These are phyloP conservation scores for Strigops habroptila DNA, from an alignment of 2,113 vertebrate genomes.

Conservation along the genomic window DNA sequence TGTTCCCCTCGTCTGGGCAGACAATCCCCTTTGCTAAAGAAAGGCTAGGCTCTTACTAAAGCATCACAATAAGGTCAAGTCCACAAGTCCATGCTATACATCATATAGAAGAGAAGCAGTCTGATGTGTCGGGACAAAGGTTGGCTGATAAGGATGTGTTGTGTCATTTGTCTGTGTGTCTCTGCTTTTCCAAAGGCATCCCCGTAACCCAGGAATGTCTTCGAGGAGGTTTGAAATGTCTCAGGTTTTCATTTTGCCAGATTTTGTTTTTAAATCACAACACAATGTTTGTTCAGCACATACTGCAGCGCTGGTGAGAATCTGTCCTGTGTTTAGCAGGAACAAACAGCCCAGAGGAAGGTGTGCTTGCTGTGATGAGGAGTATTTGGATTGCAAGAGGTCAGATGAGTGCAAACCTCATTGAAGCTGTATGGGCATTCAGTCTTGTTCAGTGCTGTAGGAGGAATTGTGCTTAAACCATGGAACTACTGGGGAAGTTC, in stretches of 20 bases:
- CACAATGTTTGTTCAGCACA: conserved; percentile 38
- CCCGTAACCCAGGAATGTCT: background rate
- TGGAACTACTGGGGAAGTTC: background rate
- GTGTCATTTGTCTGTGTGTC: background rate
- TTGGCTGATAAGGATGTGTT: conserved; percentile 11
- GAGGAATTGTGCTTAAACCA: background rate
- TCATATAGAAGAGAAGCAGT: background rate
- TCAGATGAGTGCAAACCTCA: conserved; percentile 6
- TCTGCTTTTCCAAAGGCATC: background rate
- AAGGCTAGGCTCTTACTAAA: conserved; percentile 40
- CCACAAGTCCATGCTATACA: background rate
- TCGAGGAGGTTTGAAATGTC: background rate
- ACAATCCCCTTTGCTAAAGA: conserved; percentile 48
- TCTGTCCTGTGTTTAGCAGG: conserved; percentile 47
- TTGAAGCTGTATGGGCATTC: background rate
- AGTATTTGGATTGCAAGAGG: conserved; percentile 31
- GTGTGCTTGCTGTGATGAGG: conserved; percentile 14
- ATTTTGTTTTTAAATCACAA: conserved; percentile 34
- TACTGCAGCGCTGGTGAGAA: conserved; percentile 23
- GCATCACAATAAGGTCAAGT: conserved; percentile 5
- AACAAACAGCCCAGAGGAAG: conserved; percentile 51
- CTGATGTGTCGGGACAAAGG: background rate
- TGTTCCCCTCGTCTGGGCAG: background rate
- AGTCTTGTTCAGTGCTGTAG: background rate
- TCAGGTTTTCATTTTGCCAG: background rate